Conservation (phyloP, 2,797 vertebrate species). For the Pipistrellus nathusii region DNA sequence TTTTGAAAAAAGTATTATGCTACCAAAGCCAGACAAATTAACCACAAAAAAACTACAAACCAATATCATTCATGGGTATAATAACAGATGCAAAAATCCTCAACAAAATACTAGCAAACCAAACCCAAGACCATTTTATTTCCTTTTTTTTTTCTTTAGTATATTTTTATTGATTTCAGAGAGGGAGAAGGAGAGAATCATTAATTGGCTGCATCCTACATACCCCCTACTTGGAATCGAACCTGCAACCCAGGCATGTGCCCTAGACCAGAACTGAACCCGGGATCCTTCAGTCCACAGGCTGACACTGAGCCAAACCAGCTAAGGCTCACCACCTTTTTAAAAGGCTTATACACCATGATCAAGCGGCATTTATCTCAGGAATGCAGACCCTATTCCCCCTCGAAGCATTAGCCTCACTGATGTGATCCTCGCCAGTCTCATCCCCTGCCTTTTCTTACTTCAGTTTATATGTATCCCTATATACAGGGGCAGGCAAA, state of each 20-base stretch:
- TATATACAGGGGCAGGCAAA: not conserved
- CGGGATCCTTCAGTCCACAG: too few species aligned
- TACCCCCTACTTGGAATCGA: too few species aligned
- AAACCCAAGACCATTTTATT: not conserved
- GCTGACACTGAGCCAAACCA: too few species aligned
- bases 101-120: slow-evolving; percentile 17
- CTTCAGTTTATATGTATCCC: slow-evolving; percentile 30
- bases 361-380: not conserved
- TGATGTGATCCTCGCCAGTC: not conserved
- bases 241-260: too few species aligned
- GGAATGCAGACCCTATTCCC: not conserved
- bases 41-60: not conserved
- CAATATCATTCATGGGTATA: not conserved
- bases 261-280: too few species aligned
- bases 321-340: not conserved
- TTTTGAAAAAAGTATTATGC: not conserved
- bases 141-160: too few species aligned
- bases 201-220: too few species aligned
- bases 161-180: too few species aligned
- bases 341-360: not conserved
- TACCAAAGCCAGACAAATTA: not conserved
- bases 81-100: not conserved
- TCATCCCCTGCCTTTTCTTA: slow-evolving; percentile 25
- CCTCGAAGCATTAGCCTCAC: not conserved
- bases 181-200: too few species aligned